Evolutionary conservation across 2,797 vertebrate genomes (phyloP), one percentile per base, ranked within the genome.

Genomic region (Chaetodon trifasciatus): DNA sequence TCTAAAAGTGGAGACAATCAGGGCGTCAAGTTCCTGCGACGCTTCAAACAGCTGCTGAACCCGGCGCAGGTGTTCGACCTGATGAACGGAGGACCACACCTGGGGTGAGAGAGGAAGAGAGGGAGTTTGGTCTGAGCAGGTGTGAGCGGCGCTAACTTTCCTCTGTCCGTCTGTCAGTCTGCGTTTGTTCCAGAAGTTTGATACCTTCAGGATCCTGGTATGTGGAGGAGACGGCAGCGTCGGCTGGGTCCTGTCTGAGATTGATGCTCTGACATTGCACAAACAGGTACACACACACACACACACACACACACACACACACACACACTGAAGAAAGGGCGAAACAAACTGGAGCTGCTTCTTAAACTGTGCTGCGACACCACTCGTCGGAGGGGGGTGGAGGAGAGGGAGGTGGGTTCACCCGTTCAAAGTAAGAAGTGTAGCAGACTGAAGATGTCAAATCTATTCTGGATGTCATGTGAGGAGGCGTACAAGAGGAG

Each of bases 1-100:
- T 99, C 97, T 15, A 99, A 99, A 89, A 98, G 97, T 19, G 98
- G 98, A 90, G 98, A 99, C 93, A 99, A 98, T 82, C 98, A 99
- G 92, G 98, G 98, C 0, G 97, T 99, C 39, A 99, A 98, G 93
- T 99, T 99, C 91, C 95, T 99, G 53, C 93, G 98, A 24, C 96
- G 97, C 85, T 99, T 99, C 92, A 99, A 99, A 69, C 98, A 99
- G 81, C 95, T 99, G 75, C 95, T 99, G 80, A 99, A 99, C 92
- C 98, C 98, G 0, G 98, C 98, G 0, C 98, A 99, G 89, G 98
- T 99, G 84, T 99, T 99, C 35, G 98, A 99, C 92, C 96, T 99
- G 84, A 99, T 99, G 98, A 99, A 99, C 10, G 98, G 98, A 89
- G 98, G 98, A 5, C 98, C 98, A 10, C 98, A 99, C 90, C 96